Percentiles rank a stretch among this genome's conserved stretches.
Conservation (phyloP, 2,113 vertebrate species). For the Spea bombifrons region DNA sequence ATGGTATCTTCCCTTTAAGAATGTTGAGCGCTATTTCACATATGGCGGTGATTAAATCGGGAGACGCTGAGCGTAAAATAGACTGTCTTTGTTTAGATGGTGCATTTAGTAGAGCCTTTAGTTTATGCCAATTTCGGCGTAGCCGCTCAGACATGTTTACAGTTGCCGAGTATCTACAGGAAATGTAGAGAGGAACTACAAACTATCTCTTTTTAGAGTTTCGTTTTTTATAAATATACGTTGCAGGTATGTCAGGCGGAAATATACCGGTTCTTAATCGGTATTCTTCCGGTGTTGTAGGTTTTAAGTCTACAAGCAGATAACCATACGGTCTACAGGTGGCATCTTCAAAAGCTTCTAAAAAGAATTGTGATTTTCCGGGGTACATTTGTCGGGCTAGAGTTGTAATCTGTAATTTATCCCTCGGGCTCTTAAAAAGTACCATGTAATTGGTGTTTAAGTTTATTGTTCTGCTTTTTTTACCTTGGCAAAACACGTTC, state of each 20-base stretch:
- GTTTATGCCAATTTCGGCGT: neutral
- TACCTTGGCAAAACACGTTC: conserved; percentile 21
- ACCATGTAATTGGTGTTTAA: conserved; percentile 17
- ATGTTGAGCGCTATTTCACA: neutral
- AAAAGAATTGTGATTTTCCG: neutral
- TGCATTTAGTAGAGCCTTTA: no score
- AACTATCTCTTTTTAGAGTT: neutral
- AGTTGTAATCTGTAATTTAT: neutral
- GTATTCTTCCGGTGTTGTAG: neutral
- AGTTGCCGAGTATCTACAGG: no score
- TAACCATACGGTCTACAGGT: neutral
- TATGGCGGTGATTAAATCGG: neutral
- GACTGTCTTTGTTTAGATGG: no score
- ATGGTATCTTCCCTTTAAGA: neutral
- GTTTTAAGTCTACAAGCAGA: neutral
- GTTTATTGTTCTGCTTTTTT: conserved; percentile 2
- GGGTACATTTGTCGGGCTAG: conserved; percentile 5
- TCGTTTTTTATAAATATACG: neutral
- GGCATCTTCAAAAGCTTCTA: conserved; percentile 15
- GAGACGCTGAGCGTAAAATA: no score
- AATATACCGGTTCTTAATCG: neutral
- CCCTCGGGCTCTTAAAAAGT: neutral
- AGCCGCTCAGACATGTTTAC: conserved; percentile 9
- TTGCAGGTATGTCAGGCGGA: neutral
- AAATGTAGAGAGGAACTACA: neutral